Evolutionary conservation across 2,797 vertebrate genomes (phyloP), one percentile per base, ranked within the genome.

Genomic region (Champsocephalus esox): DNA sequence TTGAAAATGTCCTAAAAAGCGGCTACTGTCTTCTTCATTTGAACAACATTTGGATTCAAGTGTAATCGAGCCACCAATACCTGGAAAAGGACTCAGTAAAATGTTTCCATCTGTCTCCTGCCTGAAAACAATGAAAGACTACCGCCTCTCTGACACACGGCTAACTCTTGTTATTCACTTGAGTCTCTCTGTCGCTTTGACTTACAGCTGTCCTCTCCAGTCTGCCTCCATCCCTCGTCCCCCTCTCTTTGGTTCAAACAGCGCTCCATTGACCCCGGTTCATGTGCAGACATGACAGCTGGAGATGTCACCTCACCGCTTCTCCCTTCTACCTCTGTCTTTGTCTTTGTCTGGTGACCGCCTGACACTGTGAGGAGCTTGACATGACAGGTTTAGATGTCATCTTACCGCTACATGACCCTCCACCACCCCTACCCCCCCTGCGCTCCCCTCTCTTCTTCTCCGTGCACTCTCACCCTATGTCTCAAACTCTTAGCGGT

Each of bases 321-420:
- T 69, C 43, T 49, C 56, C 66, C 70, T 13, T 75, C 70, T 32
- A 55, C 49, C 60, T 61, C 50, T 5, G 68, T 84, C 79, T 80
- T 73, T 0, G 79, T 83, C 81, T 89, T 87, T 87, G 90, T 88
- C 86, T 72, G 83, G 77, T 77, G 88, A 83, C 80, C 87, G 69
- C 57, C 28, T 28, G 79, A 80, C 87, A 58, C 87, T 1, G 74
- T 0, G 71, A 87, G 77, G 71, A 73, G 82, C 78, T 73, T 72
- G 85, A 92, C 89, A 88, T 81, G 90, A 90, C 87, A 88, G 84
- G 86, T 85, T 88, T 82, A 85, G 86, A 91, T 92, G 90, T 92
- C 91, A 86, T 83, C 91, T 80, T 16, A 57, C 79, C 65, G 49
- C 80, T 79, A 82, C 74, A 56, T 73, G 85, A 84, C 85, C 81